A percentile compares a stretch with the other conserved stretches of the same genome.
phyloP scores from a whole-genome alignment of 2,797 vertebrate genomes.

The Heliangelus exortis region DNA sequence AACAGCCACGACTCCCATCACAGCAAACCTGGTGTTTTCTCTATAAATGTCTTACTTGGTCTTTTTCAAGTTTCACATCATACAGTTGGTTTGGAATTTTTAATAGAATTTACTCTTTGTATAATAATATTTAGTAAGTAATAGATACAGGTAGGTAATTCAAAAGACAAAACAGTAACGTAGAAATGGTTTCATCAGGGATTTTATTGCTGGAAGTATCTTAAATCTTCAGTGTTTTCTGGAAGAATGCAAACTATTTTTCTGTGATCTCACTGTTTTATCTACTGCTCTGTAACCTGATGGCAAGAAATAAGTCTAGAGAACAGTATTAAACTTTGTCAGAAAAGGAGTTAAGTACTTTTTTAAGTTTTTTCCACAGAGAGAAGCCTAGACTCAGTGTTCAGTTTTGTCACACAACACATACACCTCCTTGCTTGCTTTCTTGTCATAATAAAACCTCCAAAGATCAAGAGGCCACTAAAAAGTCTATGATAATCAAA shows the following conservation, averaged over 20 bases:
- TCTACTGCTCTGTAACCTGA: not conserved
- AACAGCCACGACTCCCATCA: not conserved
- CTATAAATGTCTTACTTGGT: not conserved
- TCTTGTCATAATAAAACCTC: not conserved
- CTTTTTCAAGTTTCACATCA: not conserved
- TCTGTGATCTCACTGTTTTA: not conserved
- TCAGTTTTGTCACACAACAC: fast-evolving
- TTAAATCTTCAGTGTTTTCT: not conserved
- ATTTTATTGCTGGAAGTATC: not conserved
- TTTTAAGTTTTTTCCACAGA: not conserved
- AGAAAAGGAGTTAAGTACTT: not conserved
- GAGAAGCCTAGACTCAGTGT: not conserved
- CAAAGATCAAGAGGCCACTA: not conserved
- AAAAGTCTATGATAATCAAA: not conserved
- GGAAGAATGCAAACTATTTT: not conserved
- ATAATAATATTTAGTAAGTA: not conserved
- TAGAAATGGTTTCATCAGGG: not conserved
- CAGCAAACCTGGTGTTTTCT: not conserved
- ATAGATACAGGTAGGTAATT: not conserved
- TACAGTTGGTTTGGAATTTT: not conserved
- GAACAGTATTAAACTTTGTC: not conserved
- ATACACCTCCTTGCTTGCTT: not conserved
- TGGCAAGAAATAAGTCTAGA: not conserved
- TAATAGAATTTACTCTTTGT: not conserved
- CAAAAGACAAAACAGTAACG: not conserved